Evolutionary conservation across 1,140 invertebrate species (phyloP), one percentile per base, ranked within the genome.

Genomic region (Hyles vespertilio): DNA sequence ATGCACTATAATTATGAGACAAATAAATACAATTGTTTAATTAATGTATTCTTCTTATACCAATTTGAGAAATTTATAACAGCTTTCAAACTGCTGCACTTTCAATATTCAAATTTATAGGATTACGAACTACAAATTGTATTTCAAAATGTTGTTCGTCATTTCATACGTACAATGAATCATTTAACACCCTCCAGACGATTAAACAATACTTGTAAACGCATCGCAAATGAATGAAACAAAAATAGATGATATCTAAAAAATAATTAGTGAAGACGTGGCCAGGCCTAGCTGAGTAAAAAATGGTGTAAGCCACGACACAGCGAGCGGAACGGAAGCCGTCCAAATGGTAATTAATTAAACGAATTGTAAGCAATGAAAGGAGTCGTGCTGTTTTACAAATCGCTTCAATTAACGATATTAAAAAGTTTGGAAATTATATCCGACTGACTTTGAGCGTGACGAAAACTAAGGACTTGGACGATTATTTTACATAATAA

Each of bases 331-430:
- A 84, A 82, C 86, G 83, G 86, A 89, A 89, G 86, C 83, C 74
- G 74, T 72, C 79, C 71, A 70, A 85, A 87, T 79, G 72, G 81
- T 86, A 85, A 87, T 86, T 89, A 89, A 89, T 86, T 89, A 86
- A 84, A 84, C 72, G 79, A 82, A 86, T 86, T 78, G 86, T 84
- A 80, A 79, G 85, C 82, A 88, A 84, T 78, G 86, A 89, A 89
- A 87, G 84, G 84, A 87, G 80, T 87, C 86, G 78, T 81, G 86
- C 86, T 89, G 86, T 89, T 89, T 86, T 89, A 89, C 86, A 89
- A 89, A 89, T 89, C 84, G 85, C 81, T 87, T 84, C 86, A 89
- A 87, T 89, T 87, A 89, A 83, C 80, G 67, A 84, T 86, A 89
- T 89, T 86, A 89, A 89, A 88, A 89, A 86, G 80, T 79, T 78